Base-by-base conservation (phyloP, 2,113 vertebrate genomes). In the Hypocryptadius cinnamomeus region DNA sequence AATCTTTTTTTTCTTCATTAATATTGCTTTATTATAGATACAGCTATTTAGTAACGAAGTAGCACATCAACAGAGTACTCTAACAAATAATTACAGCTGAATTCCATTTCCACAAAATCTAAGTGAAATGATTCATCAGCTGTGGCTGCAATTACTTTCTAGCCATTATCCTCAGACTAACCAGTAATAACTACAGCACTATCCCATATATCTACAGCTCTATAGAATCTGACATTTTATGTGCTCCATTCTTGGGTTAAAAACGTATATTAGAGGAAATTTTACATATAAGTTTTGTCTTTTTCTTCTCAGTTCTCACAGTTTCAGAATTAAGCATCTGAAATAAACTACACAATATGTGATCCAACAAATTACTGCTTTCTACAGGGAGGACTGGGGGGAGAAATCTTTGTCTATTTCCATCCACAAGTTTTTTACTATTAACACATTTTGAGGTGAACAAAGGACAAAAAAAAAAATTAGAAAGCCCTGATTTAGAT, bases 71-170 rank as follows among this genome's bases (percentile, higher is more conserved):
- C 5, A 40, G 77, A 37, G 28, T 85, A 95, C 64, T 87, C 87
- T 57, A 84, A 66, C 87, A 93, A 79, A 92, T 95, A 87, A 93
- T 95, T 95, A 86, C 91, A 61, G 91, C 37, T 92, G 60, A 82
- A 92, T 74, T 96, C 92, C 79, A 81, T 86, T 95, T 97, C 91
- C 91, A 94, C 76, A 94, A 97, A 97, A 94, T 85, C 84, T 95
- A 94, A 94, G 79, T 87, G 77, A 93, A 93, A 96, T 95, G 84
- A 96, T 94, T 96, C 92, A 97, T 95, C 90, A 96, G 89, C 83
- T 92, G 85, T 79, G 66, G 56, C 83, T 93, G 85, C 79, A 94
- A 95, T 94, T 95, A 95, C 92, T 83, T 97, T 93, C 91, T 61
- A 93, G 82, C 76, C 66, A 87, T 80, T 83, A 51, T 87, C 60